Conservation (phyloP, 2,888 invertebrate genomes). For the Mayetiola destructor region DNA sequence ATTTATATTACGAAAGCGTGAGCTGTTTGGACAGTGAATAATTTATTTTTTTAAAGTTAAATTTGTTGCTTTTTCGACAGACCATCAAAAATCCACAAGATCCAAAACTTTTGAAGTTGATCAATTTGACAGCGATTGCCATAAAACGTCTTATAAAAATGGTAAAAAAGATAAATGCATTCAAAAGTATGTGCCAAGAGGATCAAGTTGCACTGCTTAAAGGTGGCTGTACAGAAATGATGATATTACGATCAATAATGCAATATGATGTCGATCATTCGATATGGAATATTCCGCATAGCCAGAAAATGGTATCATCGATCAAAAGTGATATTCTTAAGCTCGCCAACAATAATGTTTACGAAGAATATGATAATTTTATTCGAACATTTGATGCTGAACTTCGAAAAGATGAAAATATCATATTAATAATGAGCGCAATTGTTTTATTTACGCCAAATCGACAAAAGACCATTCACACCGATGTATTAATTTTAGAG, state of each 20-base stretch:
- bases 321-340: constrained; percentile 83
- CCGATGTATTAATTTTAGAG: constrained; percentile 70
- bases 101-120: constrained; percentile 63
- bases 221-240: constrained; percentile 91
- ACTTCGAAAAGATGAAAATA: constrained; percentile 75
- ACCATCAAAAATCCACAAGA: constrained; percentile 38
- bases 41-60: no score
- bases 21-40: no score
- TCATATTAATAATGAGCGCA: constrained; percentile 81
- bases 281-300: constrained; percentile 82
- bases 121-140: constrained; percentile 83
- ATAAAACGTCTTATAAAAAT: constrained; percentile 74
- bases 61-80: no score
- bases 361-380: constrained; percentile 73
- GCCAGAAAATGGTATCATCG: constrained; percentile 56
- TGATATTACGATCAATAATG: constrained; percentile 84
- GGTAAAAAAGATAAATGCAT: constrained; percentile 74
- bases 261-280: constrained; percentile 80
- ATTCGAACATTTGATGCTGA: constrained; percentile 71
- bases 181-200: constrained; percentile 85
- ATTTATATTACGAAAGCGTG: no score
- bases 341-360: constrained; percentile 76
- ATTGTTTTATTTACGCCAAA: constrained; percentile 82
- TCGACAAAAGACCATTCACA: constrained; percentile 62
- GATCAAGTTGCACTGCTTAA: constrained; percentile 61